Percentiles rank a stretch among this genome's conserved stretches.
phyloP scores from a whole-genome alignment of 2,113 vertebrate genomes.

The Phasianus colchicus region DNA sequence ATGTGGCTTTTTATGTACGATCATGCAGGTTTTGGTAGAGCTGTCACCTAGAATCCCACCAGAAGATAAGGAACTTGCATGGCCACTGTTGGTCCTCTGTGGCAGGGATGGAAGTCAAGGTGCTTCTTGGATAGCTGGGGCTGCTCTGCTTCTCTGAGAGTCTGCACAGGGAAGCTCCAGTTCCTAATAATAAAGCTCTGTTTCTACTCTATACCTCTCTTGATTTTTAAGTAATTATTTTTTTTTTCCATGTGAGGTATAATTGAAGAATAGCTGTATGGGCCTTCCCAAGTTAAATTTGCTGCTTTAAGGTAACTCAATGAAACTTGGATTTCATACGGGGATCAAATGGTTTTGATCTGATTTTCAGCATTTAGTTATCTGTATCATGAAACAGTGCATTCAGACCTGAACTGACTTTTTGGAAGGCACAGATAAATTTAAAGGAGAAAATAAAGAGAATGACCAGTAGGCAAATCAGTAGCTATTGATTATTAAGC shows the following conservation, averaged over 20 bases:
- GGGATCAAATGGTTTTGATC: not conserved
- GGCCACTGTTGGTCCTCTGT: not conserved
- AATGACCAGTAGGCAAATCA: not conserved
- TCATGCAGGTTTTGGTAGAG: not conserved
- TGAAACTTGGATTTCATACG: rapidly evolving
- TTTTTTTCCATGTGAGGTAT: rapidly evolving
- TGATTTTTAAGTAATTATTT: not conserved
- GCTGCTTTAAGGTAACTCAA: not conserved
- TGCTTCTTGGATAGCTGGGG: not conserved
- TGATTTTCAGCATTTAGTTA: not conserved
- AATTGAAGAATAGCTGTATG: not conserved
- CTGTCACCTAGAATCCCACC: not conserved
- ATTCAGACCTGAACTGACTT: not conserved
- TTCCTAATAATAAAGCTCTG: not conserved
- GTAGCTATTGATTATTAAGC: not conserved
- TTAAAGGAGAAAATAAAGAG: not conserved
- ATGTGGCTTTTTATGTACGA: not conserved
- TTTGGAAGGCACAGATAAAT: not conserved
- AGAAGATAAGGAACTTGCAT: not conserved
- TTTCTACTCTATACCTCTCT: not conserved
- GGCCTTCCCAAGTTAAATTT: not conserved
- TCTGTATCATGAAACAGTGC: not conserved
- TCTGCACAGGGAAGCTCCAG: rapidly evolving
- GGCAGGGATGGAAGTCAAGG: not conserved
- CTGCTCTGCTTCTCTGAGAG: not conserved